Base-by-base conservation (phyloP, 2,797 vertebrate species). In the Sebastes vulpes region DNA sequence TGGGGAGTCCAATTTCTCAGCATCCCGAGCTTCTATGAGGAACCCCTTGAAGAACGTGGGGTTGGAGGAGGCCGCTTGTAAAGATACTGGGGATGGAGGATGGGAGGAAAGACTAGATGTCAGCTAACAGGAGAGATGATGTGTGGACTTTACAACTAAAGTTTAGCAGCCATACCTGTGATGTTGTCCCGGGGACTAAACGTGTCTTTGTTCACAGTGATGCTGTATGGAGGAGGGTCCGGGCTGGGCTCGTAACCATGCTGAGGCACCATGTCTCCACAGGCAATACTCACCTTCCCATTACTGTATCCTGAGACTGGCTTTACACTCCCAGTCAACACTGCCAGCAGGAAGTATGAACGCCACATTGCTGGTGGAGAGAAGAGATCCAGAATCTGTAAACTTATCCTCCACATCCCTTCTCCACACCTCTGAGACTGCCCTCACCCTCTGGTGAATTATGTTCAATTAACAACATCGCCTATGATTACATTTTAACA, bases 11-110 rank as follows among this genome's bases (percentile, higher is more conserved):
- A 91, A 59, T 42, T 92, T 70, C 0, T 85, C 89, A 31, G 94
- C 93, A 77, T 97, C 75, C 12, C 96, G 91, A 10, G 96, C 97
- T 94, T 98, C 96, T 7, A 98, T 66, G 26, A 98, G 95, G 77
- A 98, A 98, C 7, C 97, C 97, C 88, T 79, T 89, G 90, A 98
- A 98, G 11, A 88, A 77, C 0, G 11, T 3, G 14, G 10, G 60
- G 46, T 23, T 42, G 20, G 69, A 70, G 16, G 73, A 42, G 2
- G 82, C 88, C 38, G 91, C 96, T 79, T 92, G 95, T 72, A 98
- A 72, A 16, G 83, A 92, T 42, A 98, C 97, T 97, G 86, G 54
- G 84, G 84, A 61, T 65, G 31, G 35, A 50, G 12, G 56, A 23
- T 6, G 3, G 23, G 10, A 42, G n/a, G 9, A 50, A 31, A 8